Conservation (phyloP, 2,797 vertebrate species). For the Acanthornis magna region DNA sequence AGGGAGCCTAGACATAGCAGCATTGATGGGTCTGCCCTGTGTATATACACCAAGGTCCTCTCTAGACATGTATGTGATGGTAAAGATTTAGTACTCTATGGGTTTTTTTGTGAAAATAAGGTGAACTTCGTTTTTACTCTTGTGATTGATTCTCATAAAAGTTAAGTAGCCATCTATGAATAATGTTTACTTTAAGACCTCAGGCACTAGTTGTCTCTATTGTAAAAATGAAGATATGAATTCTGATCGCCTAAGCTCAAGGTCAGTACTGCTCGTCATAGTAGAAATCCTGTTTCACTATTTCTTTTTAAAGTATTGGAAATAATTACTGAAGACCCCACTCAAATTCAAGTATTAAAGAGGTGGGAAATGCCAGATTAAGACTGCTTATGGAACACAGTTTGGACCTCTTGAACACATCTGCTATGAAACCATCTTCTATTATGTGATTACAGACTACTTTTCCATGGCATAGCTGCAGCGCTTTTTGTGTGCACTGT, state of each 20-base stretch:
- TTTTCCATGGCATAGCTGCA: constrained; percentile 12
- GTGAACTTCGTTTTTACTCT: neutral
- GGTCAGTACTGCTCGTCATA: neutral
- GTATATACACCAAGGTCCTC: neutral
- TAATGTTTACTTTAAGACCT: neutral
- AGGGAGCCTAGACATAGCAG: neutral
- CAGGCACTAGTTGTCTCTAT: neutral
- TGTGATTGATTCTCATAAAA: neutral
- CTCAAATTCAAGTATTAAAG: neutral
- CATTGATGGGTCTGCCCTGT: neutral
- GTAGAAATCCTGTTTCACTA: neutral
- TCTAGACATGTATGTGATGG: neutral
- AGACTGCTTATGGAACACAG: neutral
- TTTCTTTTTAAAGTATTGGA: neutral
- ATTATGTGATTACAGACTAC: constrained; percentile 25
- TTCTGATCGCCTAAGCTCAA: neutral
- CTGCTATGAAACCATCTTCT: constrained; percentile 16
- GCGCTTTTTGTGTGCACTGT: neutral
- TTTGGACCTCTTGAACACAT: neutral
- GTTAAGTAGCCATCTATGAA: constrained; percentile 10
- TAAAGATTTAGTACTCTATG: neutral
- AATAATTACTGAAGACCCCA: neutral
- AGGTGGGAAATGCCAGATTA: neutral
- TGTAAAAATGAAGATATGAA: constrained; percentile 2
- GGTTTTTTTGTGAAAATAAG: neutral